phyloP scores from a whole-genome alignment of 2,797 vertebrate genomes.

The Intellagama lesueurii region DNA sequence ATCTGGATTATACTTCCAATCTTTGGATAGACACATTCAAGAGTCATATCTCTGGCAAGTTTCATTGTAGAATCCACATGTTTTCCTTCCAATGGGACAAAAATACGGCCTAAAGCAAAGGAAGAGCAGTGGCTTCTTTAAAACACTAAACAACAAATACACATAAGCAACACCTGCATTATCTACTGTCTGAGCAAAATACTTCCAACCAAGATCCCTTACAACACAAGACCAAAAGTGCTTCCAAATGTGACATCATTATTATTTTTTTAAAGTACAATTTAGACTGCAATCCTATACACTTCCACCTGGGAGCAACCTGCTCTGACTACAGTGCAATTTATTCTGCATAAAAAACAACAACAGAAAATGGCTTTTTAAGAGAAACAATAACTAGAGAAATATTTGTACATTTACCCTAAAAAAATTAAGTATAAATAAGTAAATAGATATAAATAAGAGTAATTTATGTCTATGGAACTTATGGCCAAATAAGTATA shows the following conservation, averaged over 20 bases:
- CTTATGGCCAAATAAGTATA: neutral
- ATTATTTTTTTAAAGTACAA: neutral
- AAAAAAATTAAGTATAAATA: neutral
- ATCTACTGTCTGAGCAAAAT: neutral
- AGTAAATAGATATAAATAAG: neutral
- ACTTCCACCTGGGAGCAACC: neutral
- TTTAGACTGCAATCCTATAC: neutral
- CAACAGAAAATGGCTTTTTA: neutral
- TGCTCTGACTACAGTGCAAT: neutral
- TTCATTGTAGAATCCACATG: conserved; percentile 71
- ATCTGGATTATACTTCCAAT: conserved; percentile 78
- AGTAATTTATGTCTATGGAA: neutral
- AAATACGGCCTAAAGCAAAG: conserved; percentile 39
- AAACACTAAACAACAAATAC: conserved; percentile 17
- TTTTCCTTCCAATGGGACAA: conserved; percentile 43
- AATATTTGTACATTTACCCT: neutral
- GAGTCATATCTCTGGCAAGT: conserved; percentile 82
- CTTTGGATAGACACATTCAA: conserved; percentile 83
- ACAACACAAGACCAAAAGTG: neutral
- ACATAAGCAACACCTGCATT: neutral
- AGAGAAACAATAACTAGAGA: neutral
- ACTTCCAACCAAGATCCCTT: neutral
- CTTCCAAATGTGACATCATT: neutral
- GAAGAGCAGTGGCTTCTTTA: neutral
- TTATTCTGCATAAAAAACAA: neutral